These are phyloP conservation scores for Crioceris asparagi DNA, from an alignment of 2,888 invertebrate genomes.

Conservation along the genomic window DNA sequence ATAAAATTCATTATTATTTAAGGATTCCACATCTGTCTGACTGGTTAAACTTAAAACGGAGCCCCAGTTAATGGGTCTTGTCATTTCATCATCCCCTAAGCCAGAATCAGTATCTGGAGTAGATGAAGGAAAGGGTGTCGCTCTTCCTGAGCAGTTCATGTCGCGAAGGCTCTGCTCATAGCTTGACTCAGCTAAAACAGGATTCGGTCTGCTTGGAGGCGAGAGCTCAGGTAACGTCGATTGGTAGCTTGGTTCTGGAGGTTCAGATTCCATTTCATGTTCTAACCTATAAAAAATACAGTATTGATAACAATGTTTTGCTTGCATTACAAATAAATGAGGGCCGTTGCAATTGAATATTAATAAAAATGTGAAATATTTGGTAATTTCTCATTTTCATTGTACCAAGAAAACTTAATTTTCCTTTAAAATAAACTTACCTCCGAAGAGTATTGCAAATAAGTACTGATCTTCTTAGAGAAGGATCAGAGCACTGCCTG, in stretches of 20 bases:
- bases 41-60: slow-evolving; percentile 79
- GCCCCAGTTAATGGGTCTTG: slow-evolving; percentile 80
- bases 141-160: slow-evolving; percentile 47
- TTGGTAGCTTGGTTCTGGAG: slow-evolving; percentile 38
- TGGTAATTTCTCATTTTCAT: too few species aligned
- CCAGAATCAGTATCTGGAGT: slow-evolving; percentile 59
- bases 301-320: too few species aligned
- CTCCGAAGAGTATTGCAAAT: slow-evolving; percentile 82
- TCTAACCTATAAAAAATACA: slow-evolving; percentile 9
- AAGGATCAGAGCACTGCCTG: slow-evolving; percentile 81
- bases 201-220: slow-evolving; percentile 31
- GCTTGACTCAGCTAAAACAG: slow-evolving; percentile 13
- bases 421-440: slow-evolving; percentile 5
- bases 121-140: slow-evolving; percentile 56
- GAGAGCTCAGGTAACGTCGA: slow-evolving; percentile 36
- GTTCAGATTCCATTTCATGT: slow-evolving; percentile 67
- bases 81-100: slow-evolving; percentile 53
- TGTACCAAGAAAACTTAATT: too few species aligned
- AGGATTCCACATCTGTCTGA: slow-evolving; percentile 74
- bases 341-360: too few species aligned
- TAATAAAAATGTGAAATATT: too few species aligned
- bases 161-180: slow-evolving; percentile 40
- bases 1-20: slow-evolving; percentile 70
- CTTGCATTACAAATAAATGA: too few species aligned
- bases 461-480: slow-evolving; percentile 78